Evolutionary conservation across 1,140 invertebrate species (phyloP).

Genomic region (Anoplophora glabripennis): DNA sequence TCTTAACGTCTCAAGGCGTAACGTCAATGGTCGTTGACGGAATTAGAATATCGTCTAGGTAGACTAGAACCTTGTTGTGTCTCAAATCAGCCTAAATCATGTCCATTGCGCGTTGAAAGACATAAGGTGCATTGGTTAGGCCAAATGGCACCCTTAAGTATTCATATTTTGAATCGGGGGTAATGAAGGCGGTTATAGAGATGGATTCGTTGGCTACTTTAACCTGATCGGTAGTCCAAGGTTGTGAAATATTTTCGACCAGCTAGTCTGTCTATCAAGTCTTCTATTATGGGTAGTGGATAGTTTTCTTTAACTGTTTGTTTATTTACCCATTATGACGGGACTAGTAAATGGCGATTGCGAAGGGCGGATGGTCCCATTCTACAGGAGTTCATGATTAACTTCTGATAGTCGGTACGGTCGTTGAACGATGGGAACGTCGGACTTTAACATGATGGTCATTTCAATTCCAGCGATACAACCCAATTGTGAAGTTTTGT

Average conservation of each 20-base stretch:
- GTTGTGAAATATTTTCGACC: constrained; percentile 36
- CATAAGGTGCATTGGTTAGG: constrained; percentile 27
- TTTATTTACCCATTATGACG: constrained; percentile 40
- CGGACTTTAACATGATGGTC: background rate
- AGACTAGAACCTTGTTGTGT: background rate
- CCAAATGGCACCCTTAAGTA: constrained; percentile 35
- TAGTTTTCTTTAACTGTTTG: background rate
- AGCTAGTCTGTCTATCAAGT: constrained; percentile 43
- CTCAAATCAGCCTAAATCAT: background rate
- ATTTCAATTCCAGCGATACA: background rate
- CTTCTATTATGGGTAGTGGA: constrained; percentile 38
- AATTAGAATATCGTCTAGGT: background rate
- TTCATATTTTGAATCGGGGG: constrained; percentile 33
- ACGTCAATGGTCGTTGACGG: background rate
- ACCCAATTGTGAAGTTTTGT: background rate
- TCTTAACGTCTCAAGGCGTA: too few species aligned
- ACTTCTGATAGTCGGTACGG: background rate
- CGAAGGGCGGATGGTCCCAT: constrained; percentile 16
- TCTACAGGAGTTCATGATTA: background rate
- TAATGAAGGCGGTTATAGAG: constrained; percentile 30
- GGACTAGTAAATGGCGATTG: constrained; percentile 39
- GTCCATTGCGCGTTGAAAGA: constrained; percentile 26
- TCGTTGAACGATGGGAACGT: background rate
- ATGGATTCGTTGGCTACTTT: constrained; percentile 33
- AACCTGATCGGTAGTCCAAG: constrained; percentile 40